These are phyloP conservation scores for Trichonephila inaurata DNA, from an alignment of 1,140 invertebrate genomes.

Conservation along the genomic window DNA sequence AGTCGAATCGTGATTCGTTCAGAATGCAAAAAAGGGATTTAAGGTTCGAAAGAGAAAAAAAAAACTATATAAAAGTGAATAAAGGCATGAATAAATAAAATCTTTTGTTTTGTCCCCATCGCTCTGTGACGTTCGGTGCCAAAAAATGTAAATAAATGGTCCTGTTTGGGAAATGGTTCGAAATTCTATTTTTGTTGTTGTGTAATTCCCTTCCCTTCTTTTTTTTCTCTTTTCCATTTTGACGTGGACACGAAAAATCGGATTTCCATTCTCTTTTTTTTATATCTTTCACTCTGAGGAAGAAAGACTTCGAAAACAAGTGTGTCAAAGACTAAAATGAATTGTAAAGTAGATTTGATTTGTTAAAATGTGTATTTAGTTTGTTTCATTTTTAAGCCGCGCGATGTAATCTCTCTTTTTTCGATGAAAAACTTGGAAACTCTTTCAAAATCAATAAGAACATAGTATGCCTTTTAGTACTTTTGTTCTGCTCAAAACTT, in stretches of 20 bases:
- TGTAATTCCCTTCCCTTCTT: neutral
- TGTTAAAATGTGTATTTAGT: neutral
- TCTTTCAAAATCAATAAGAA: neutral
- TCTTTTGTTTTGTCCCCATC: constrained; percentile 32
- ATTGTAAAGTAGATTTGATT: constrained; percentile 36
- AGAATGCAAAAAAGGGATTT: constrained; percentile 12
- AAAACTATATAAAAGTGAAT: constrained; percentile 34
- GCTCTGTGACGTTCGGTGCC: neutral
- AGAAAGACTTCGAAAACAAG: neutral
- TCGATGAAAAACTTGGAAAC: neutral
- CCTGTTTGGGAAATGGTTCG: constrained; percentile 27
- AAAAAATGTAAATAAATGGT: constrained; percentile 61
- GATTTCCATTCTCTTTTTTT: neutral
- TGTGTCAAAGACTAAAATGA: constrained; percentile 3
- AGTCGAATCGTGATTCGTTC: constrained; percentile 33
- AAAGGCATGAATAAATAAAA: constrained; percentile 58
- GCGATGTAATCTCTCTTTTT: neutral
- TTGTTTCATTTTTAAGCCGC: neutral
- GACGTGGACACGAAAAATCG: neutral
- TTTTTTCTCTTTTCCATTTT: neutral
- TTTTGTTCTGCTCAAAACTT: neutral
- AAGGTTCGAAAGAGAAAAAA: neutral
- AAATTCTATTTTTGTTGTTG: constrained; percentile 21
- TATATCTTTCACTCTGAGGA: neutral
- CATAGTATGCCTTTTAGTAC: neutral